Percentiles rank a stretch among this genome's conserved stretches.
Evolutionary conservation across 53 echinoderm and acorn worm genomes (phyloP).

Genomic region (Echinarachnius parma): DNA sequence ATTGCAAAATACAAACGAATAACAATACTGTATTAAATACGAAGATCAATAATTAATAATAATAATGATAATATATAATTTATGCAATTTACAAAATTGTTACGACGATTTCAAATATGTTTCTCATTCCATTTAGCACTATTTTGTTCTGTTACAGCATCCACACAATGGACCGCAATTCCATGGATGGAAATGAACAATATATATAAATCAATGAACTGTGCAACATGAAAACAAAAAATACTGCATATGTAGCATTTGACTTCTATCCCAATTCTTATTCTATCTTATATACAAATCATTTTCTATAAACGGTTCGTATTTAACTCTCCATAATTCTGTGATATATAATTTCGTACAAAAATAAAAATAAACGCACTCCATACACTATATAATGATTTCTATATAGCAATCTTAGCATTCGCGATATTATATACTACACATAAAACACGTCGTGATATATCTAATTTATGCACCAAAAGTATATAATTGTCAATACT

Average conservation of each 20-base stretch:
- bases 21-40: conserved; percentile 51
- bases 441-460: no score
- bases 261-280: no score
- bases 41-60: not conserved
- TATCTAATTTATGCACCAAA: no score
- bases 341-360: conserved; percentile 43
- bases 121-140: not conserved
- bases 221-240: not conserved
- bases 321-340: conserved; percentile 6
- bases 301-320: no score
- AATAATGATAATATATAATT: conserved; percentile 31
- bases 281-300: no score
- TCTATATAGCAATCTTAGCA: no score
- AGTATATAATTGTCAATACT: no score
- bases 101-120: no score
- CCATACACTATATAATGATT: no score
- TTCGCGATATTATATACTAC: no score
- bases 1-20: conserved; percentile 42
- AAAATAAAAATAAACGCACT: conserved; percentile 32
- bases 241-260: conserved; percentile 19
- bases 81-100: conserved; percentile 25
- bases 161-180: conserved; percentile 38
- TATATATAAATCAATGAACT: not conserved
- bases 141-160: not conserved
- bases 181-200: not conserved